Percentiles rank a stretch among this genome's conserved stretches.
Evolutionary conservation across 2,888 invertebrate species (phyloP).

Genomic region (Dusona sp.): DNA sequence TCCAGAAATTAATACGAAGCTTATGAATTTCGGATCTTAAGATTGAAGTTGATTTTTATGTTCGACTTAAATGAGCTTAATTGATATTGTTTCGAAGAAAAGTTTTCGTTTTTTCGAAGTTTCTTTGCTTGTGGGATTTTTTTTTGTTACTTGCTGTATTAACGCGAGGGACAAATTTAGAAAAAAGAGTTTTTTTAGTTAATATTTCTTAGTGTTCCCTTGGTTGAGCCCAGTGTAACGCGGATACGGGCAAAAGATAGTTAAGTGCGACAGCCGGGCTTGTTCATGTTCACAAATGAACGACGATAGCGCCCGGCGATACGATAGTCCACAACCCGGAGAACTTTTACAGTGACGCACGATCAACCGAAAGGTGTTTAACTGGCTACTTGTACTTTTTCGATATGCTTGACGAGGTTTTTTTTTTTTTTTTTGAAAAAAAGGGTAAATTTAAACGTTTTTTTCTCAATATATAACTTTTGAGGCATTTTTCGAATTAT

Average conservation of each 20-base stretch:
- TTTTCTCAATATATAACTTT: not conserved
- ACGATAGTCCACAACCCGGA: conserved; percentile 50
- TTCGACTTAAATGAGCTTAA: too few species aligned
- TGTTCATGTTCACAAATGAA: conserved; percentile 49
- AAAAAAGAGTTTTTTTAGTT: conserved; percentile 5
- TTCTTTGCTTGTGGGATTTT: not conserved
- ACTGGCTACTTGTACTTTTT: not conserved
- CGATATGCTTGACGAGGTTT: not conserved
- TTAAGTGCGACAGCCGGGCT: conserved; percentile 42
- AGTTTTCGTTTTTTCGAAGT: not conserved
- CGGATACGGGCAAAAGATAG: conserved; percentile 66
- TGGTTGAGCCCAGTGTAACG: conserved; percentile 45
- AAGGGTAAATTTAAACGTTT: not conserved
- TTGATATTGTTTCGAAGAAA: too few species aligned
- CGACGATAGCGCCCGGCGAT: conserved; percentile 46
- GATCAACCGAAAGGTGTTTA: not conserved
- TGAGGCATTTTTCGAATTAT: not conserved
- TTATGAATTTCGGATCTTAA: too few species aligned
- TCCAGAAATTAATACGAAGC: too few species aligned
- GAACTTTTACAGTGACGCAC: conserved; percentile 25
- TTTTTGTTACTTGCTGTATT: not conserved
- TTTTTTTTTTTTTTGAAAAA: not conserved
- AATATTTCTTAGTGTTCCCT: not conserved
- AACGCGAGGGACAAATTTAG: not conserved
- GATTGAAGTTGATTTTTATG: not conserved